These are phyloP conservation scores for Cotesia congregata DNA, from an alignment of 2,888 invertebrate genomes.

Conservation along the genomic window DNA sequence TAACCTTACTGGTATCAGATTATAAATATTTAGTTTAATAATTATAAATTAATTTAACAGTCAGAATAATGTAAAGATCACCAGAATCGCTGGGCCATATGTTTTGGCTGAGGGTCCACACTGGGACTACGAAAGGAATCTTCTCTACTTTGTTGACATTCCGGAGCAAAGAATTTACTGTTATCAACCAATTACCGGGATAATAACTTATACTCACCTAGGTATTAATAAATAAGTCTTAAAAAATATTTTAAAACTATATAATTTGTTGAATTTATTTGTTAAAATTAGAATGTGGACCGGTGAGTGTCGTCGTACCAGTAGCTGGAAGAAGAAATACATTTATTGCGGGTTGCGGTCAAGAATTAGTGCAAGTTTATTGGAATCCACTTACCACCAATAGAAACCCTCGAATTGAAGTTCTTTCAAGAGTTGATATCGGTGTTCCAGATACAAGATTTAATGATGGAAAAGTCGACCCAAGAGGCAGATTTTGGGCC, in stretches of 20 bases:
- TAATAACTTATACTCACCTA: constrained; percentile 53
- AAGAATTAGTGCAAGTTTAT: constrained; percentile 69
- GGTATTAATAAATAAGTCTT: constrained; percentile 46
- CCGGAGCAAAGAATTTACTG: constrained; percentile 71
- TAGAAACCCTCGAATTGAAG: constrained; percentile 46
- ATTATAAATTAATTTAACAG: background rate
- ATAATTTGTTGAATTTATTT: background rate
- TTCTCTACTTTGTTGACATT: constrained; percentile 77
- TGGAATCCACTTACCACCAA: constrained; percentile 69
- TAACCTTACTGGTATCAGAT: too few relatives aligned
- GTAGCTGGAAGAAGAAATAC: constrained; percentile 62
- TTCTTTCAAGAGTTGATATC: constrained; percentile 69
- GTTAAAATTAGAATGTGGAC: constrained; percentile 42
- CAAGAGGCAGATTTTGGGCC: constrained; percentile 77
- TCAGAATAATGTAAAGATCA: constrained; percentile 27
- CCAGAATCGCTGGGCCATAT: constrained; percentile 54
- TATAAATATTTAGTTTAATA: background rate
- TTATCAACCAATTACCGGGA: constrained; percentile 72
- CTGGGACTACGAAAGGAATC: constrained; percentile 73
- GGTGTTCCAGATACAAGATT: constrained; percentile 72
- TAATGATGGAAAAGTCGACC: constrained; percentile 82
- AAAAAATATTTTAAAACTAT: background rate
- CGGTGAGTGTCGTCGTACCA: constrained; percentile 67
- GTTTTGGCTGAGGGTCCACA: constrained; percentile 76
- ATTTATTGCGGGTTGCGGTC: constrained; percentile 68